Conservation (phyloP, 2,113 vertebrate genomes). For the Hoplias malabaricus region DNA sequence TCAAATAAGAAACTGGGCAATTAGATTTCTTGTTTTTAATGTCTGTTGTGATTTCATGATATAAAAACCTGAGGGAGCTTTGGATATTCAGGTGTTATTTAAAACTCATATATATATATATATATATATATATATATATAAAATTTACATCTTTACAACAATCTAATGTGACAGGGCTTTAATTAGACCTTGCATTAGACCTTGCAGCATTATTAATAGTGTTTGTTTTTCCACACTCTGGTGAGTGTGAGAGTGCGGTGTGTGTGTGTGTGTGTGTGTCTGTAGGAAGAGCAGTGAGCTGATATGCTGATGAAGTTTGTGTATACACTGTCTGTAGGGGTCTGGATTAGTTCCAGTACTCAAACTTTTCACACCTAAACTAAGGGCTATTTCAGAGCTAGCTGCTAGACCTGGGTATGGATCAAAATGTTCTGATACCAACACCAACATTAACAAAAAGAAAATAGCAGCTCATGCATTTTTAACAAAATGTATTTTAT, state of each 20-base stretch:
- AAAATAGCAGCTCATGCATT: background rate
- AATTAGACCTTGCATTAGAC: background rate
- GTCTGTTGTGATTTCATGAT: too few species aligned
- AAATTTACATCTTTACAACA: too few species aligned
- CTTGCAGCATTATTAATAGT: constrained; percentile 17
- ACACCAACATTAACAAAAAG: too few species aligned
- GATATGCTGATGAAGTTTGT: background rate
- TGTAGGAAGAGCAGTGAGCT: background rate
- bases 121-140: too few species aligned
- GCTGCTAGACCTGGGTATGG: background rate
- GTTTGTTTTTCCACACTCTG: constrained; percentile 46
- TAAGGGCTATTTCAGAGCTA: background rate
- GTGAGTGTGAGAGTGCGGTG: too few species aligned
- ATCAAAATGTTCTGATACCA: background rate
- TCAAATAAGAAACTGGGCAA: too few species aligned
- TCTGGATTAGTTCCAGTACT: background rate
- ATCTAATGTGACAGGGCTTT: background rate
- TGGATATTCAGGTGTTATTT: too few species aligned
- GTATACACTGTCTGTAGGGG: background rate
- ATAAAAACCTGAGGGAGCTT: too few species aligned
- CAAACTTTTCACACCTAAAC: background rate
- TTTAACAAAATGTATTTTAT: background rate
- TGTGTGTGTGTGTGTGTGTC: too few species aligned
- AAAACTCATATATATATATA: too few species aligned
- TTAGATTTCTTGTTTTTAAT: too few species aligned